Conservation (phyloP, 2,113 vertebrate genomes). For the Dipodomys stephensi region DNA sequence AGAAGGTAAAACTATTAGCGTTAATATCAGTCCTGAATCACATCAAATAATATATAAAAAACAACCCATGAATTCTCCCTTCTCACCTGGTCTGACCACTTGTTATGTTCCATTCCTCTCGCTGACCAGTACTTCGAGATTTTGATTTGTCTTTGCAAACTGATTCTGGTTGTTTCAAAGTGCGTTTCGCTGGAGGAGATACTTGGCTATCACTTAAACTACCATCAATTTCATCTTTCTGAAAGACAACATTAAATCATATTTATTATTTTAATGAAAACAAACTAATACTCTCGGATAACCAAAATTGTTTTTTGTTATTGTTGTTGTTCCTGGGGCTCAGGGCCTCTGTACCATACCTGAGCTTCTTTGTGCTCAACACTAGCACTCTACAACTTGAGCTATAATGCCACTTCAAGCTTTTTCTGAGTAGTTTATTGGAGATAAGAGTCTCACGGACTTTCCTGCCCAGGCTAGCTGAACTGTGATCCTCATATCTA, state of each 20-base stretch:
- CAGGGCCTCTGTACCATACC: too few relatives aligned
- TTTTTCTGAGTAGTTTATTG: too few relatives aligned
- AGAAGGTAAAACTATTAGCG: conserved; percentile 47
- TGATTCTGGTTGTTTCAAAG: conserved; percentile 94
- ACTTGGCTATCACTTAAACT: conserved; percentile 94
- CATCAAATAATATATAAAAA: conserved; percentile 33
- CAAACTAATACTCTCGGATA: conserved; percentile 44
- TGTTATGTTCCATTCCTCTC: conserved; percentile 95
- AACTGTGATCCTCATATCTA: too few relatives aligned
- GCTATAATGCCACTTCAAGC: too few relatives aligned
- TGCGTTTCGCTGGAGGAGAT: conserved; percentile 95
- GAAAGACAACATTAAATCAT: conserved; percentile 72
- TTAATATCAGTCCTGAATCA: conserved; percentile 38
- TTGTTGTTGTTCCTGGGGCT: too few relatives aligned
- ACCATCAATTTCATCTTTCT: conserved; percentile 95
- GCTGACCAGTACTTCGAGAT: conserved; percentile 93
- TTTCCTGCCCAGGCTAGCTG: too few relatives aligned
- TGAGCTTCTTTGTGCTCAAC: too few relatives aligned
- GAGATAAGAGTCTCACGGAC: too few relatives aligned
- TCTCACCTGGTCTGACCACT: conserved; percentile 95
- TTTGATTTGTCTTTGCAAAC: conserved; percentile 97
- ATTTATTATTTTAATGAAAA: conserved; percentile 44
- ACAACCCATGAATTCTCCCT: conserved; percentile 6
- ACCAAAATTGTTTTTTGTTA: background rate
- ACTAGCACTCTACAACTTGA: too few relatives aligned